Conservation (phyloP, 2,113 vertebrate genomes). For the Archocentrus centrarchus region DNA sequence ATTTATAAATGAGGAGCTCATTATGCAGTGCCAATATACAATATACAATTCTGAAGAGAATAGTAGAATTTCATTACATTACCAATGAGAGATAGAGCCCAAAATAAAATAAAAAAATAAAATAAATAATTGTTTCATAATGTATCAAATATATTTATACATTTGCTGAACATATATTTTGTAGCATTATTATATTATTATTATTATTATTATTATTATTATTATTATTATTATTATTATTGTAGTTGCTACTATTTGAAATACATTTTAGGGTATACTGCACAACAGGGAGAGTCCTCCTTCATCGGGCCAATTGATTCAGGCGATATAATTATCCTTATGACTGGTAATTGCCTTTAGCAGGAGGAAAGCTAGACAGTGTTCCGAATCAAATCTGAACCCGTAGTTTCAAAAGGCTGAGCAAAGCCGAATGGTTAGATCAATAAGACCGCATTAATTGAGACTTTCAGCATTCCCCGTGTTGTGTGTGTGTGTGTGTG, state of each 20-base stretch:
- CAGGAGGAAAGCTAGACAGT: constrained; percentile 9
- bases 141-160: background rate
- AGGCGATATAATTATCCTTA: constrained; percentile 39
- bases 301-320: constrained; percentile 33
- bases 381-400: constrained; percentile 32
- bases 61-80: background rate
- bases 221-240: background rate
- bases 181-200: background rate
- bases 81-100: background rate
- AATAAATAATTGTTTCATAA: background rate
- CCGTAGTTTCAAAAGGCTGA: constrained; percentile 48
- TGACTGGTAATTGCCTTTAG: constrained; percentile 33
- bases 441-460: constrained; percentile 39
- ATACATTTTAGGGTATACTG: background rate
- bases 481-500: too few species aligned
- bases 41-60: background rate
- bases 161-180: background rate
- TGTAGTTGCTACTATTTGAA: background rate
- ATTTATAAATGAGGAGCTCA: background rate
- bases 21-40: background rate
- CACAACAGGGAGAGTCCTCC: background rate
- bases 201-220: background rate
- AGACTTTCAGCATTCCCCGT: background rate
- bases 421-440: constrained; percentile 35
- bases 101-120: background rate